Percentiles rank a stretch among this genome's conserved stretches.
Evolutionary conservation across 2,113 vertebrate genomes (phyloP).

Genomic region (Dasypus novemcinctus): DNA sequence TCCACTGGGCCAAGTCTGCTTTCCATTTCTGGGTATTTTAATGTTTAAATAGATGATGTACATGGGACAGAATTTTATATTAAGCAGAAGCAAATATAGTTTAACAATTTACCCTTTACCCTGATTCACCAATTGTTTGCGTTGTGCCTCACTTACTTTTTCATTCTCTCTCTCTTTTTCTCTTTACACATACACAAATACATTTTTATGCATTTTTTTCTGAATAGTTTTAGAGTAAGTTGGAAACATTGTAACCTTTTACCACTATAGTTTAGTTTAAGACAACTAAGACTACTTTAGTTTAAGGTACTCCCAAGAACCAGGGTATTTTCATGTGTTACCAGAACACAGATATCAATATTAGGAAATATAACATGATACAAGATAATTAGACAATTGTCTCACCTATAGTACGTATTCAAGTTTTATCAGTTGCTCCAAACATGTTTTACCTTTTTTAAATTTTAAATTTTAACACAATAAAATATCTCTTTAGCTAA

Average conservation of each 20-base stretch:
- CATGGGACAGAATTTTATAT: not conserved
- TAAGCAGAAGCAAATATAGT: constrained; percentile 15
- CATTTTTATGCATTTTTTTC: not conserved
- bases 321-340: not conserved
- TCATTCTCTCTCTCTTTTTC: no score
- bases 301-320: not conserved
- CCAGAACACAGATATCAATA: not conserved
- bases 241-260: not conserved
- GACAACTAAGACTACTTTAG: no score
- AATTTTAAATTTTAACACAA: not conserved
- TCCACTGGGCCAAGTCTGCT: no score
- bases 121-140: not conserved
- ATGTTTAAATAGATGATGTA: not conserved
- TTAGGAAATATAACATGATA: not conserved
- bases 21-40: constrained; percentile 31
- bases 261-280: not conserved
- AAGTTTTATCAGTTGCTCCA: not conserved
- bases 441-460: not conserved
- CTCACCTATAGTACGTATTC: not conserved
- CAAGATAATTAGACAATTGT: not conserved
- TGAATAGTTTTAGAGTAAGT: not conserved
- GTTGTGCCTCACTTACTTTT: not conserved
- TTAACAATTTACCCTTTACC: not conserved
- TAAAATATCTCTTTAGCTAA: not conserved
- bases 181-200: not conserved